Evolutionary conservation across 2,113 vertebrate genomes (phyloP), one percentile per base, ranked within the genome.

Genomic region (Cololabis saira): DNA sequence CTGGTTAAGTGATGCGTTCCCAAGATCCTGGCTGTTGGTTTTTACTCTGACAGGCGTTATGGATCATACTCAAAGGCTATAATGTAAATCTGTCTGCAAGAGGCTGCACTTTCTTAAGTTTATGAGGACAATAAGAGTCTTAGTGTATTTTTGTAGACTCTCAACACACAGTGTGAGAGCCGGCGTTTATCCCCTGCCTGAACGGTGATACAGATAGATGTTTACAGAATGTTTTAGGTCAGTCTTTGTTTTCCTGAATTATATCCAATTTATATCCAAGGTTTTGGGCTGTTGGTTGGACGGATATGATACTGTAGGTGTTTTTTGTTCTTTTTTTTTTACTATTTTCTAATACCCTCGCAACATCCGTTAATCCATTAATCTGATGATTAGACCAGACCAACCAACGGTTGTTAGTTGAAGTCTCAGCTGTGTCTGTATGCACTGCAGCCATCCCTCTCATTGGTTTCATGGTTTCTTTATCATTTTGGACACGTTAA

Each of bases 381-480:
- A 24, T 54, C 30, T 13, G 4, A 42, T 16, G 1, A 54, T 13
- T 60, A 24, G 41, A 42, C 0, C 13, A 43, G 24, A 44, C 45
- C 5, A 16, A 41, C 56, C 16, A 30, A n/a, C 30, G 5, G 15
- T 56, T 42, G n/a, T n/a, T 40, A 51, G 50, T 44, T 60, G 37
- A 50, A 14, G 48, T 15, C 63, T 0, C 43, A 54, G 67, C 42
- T 61, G 13, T 72, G 57, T 64, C 66, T 90, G 70, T 87, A 82
- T 72, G 80, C 84, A 73, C 78, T 84, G 81, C 74, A 89, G 55
- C 83, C 78, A 84, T 92, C 85, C 85, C 89, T 91, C 82, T 79
- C 72, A 89, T 86, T 52, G 45, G 43, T 92, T 80, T 80, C 52
- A 27, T 74, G 30, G 56, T 82, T 72, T 82, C 66, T 27, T 47